These are phyloP conservation scores for Dyspetes luteomarginatus DNA, from an alignment of 2,888 invertebrate species.

Conservation along the genomic window DNA sequence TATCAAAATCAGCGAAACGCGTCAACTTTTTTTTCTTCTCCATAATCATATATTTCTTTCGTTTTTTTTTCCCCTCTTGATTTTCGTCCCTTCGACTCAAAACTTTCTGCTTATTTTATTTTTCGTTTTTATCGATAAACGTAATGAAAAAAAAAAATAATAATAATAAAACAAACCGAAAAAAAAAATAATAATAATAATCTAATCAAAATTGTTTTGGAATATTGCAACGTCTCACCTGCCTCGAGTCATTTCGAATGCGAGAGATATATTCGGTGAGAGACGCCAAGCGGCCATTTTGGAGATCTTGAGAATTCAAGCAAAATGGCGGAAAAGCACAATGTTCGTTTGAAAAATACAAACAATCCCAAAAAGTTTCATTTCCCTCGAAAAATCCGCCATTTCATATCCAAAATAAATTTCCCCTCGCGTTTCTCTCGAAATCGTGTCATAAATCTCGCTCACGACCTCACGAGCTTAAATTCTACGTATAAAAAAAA, in stretches of 20 bases:
- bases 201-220: slow-evolving; percentile 69
- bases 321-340: slow-evolving; percentile 37
- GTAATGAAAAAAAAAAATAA: slow-evolving; percentile 35
- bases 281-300: neutral
- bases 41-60: neutral
- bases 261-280: slow-evolving; percentile 38
- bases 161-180: no score
- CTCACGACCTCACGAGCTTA: slow-evolving; percentile 45
- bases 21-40: neutral
- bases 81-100: neutral
- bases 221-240: slow-evolving; percentile 81
- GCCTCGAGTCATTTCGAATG: slow-evolving; percentile 69
- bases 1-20: slow-evolving; percentile 3
- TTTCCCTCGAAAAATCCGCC: no score
- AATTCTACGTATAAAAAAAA: slow-evolving; percentile 49
- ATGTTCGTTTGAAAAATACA: no score
- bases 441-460: slow-evolving; percentile 33
- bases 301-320: slow-evolving; percentile 29
- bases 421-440: slow-evolving; percentile 8
- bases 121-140: slow-evolving; percentile 13
- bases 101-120: neutral
- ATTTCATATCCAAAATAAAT: no score
- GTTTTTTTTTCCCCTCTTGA: neutral
- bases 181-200: slow-evolving; percentile 4
- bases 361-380: slow-evolving; percentile 17